phyloP scores from a whole-genome alignment of 1,140 invertebrate species.

The Battus philenor region DNA sequence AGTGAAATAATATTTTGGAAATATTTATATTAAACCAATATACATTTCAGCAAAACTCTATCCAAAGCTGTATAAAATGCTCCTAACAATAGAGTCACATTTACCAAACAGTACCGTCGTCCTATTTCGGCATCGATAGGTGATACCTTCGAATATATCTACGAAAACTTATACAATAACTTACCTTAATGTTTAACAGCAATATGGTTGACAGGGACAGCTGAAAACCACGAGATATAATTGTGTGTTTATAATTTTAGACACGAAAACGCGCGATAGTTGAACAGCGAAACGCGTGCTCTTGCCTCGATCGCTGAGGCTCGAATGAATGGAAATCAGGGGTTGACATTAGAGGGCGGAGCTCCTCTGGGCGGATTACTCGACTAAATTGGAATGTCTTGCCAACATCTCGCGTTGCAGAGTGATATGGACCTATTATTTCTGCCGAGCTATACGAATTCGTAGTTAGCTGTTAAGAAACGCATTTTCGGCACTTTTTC shows the following conservation, averaged over 20 bases:
- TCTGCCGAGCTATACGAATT: background rate
- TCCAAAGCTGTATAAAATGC: background rate
- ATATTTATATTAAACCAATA: too few species aligned
- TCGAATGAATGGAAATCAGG: conserved; percentile 16
- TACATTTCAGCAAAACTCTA: too few species aligned
- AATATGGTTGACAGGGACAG: background rate
- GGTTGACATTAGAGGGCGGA: conserved; percentile 17
- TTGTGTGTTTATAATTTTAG: conserved; percentile 14
- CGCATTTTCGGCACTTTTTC: too few species aligned
- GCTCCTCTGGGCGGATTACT: conserved; percentile 13
- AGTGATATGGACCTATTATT: background rate
- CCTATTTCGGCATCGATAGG: background rate
- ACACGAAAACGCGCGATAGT: conserved; percentile 10
- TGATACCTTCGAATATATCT: conserved; percentile 1
- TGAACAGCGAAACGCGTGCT: background rate
- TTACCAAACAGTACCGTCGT: conserved; percentile 7
- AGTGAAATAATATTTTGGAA: too few species aligned
- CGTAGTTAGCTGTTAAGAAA: background rate
- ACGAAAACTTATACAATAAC: background rate
- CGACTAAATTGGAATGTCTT: conserved; percentile 6
- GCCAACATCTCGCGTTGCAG: background rate
- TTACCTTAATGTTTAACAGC: background rate
- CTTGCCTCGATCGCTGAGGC: conserved; percentile 3
- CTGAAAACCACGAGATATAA: background rate
- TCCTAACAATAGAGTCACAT: conserved; percentile 9